Evolutionary conservation across 2,888 invertebrate species (phyloP).

Genomic region (Cordilura impudica): DNA sequence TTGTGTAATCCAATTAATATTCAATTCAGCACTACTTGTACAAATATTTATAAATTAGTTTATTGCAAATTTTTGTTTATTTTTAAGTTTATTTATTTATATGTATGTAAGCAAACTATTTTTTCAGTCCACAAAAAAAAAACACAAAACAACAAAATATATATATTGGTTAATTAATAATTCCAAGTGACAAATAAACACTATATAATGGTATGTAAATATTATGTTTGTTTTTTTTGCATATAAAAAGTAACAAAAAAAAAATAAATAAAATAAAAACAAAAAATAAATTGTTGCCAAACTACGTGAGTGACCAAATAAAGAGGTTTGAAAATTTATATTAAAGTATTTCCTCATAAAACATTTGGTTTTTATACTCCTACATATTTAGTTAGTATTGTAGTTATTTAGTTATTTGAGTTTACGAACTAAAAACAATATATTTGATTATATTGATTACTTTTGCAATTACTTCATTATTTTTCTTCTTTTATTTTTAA

Average conservation of each 20-base stretch:
- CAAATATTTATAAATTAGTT: slow-evolving; percentile 28
- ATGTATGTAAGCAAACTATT: no score
- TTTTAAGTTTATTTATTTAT: background rate
- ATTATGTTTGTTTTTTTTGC: slow-evolving; percentile 2
- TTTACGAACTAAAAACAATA: background rate
- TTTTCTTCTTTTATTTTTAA: background rate
- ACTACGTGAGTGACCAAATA: slow-evolving; percentile 49
- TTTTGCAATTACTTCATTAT: background rate
- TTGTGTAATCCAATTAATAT: slow-evolving; percentile 8
- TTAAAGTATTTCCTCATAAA: slow-evolving; percentile 56
- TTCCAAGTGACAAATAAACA: slow-evolving; percentile 44
- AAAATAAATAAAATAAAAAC: no score
- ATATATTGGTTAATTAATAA: slow-evolving; percentile 31
- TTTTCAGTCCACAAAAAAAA: background rate
- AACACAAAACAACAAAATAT: slow-evolving; percentile 2
- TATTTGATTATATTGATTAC: background rate
- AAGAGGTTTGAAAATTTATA: slow-evolving; percentile 49
- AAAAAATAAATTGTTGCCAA: slow-evolving; percentile 28
- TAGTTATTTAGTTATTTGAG: background rate
- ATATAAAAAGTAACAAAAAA: no score
- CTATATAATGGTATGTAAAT: slow-evolving; percentile 1
- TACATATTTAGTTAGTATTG: background rate
- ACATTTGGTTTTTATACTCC: slow-evolving; percentile 24
- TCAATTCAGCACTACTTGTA: slow-evolving; percentile 2
- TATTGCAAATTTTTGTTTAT: slow-evolving; percentile 37